Evolutionary conservation across 2,113 vertebrate genomes (phyloP), one percentile per base, ranked within the genome.

Genomic region (Sander vitreus): DNA sequence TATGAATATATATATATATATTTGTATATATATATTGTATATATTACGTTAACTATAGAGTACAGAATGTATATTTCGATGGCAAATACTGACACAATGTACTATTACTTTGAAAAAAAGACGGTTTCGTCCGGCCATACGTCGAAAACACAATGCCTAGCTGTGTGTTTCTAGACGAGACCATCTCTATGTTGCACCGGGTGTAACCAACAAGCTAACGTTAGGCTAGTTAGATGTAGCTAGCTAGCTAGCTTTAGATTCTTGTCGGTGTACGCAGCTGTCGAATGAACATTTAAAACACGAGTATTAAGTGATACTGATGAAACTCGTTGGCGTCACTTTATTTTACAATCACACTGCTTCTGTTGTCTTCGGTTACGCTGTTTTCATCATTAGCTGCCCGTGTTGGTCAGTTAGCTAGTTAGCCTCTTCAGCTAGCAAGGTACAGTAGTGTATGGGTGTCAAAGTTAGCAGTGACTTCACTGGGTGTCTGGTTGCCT

Each of bases 171-270:
- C 91, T 25, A 58, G 59, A 69, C 91, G 92, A 45, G 14, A 36
- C 39, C 8, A 27, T 85, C 77, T 72, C 10, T 14, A 19, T 4
- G 92, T 72, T 81, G 78, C 93, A 92, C 92, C 91, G 88, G 90
- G 85, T 93, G 91, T 91, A 91, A 84, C 85, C 81, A 82, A 15
- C 45, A 15, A 89, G 92, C 93, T 88, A 90, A 82, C 72, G 50
- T 76, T 93, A 92, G 91, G 89, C 89, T 93, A 92, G 89, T 80
- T 90, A 91, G 88, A 79, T 73, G 90, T 93, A 92, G 91, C 90
- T 64, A 73, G 76, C 39, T 39, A 39, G 39, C 39, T 43, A 33
- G 33, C 76, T 84, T 66, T 88, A 89, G 86, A 47, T 74, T 76
- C 21, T 45, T 83, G 23, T 68, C 55, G 73, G 36, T 33, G 30